A percentile compares a stretch with the other conserved stretches of the same genome.
These are phyloP conservation scores for Hemistola chrysoprasaria DNA, from an alignment of 2,888 invertebrate genomes.

Conservation along the genomic window DNA sequence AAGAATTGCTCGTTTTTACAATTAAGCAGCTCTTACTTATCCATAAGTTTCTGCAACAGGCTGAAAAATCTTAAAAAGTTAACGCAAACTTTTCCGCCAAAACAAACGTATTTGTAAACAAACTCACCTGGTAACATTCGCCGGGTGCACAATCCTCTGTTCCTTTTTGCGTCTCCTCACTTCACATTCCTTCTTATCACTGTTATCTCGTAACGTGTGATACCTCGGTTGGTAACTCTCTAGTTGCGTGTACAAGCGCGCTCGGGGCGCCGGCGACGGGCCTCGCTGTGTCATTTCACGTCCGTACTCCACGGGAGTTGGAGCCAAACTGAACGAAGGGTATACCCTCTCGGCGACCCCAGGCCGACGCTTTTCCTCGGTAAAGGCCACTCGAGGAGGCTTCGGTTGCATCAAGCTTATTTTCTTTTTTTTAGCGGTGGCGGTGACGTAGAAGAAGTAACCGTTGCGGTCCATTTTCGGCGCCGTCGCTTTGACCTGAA, in stretches of 20 bases:
- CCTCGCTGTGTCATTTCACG: constrained; percentile 67
- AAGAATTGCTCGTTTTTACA: too few species aligned
- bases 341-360: constrained; percentile 63
- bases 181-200: constrained; percentile 75
- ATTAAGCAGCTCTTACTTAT: too few species aligned
- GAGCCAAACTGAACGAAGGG: constrained; percentile 56
- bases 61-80: constrained; percentile 5
- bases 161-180: constrained; percentile 62
- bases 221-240: constrained; percentile 79
- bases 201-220: constrained; percentile 74
- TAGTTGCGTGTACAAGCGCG: constrained; percentile 71
- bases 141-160: constrained; percentile 57
- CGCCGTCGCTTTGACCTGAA: constrained; percentile 72
- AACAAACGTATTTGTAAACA: constrained; percentile 17
- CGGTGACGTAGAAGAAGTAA: constrained; percentile 74
- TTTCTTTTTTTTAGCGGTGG: constrained; percentile 80
- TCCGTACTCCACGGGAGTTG: constrained; percentile 53
- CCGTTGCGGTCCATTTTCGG: constrained; percentile 79
- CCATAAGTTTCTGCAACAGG: too few species aligned
- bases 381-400: constrained; percentile 72
- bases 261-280: constrained; percentile 67
- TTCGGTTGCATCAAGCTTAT: constrained; percentile 76
- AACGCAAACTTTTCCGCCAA: constrained; percentile 5
- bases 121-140: constrained; percentile 55
- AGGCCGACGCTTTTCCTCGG: constrained; percentile 66